Evolutionary conservation across 2,113 vertebrate species (phyloP), one percentile per base, ranked within the genome.

Genomic region (Halichoerus grypus): DNA sequence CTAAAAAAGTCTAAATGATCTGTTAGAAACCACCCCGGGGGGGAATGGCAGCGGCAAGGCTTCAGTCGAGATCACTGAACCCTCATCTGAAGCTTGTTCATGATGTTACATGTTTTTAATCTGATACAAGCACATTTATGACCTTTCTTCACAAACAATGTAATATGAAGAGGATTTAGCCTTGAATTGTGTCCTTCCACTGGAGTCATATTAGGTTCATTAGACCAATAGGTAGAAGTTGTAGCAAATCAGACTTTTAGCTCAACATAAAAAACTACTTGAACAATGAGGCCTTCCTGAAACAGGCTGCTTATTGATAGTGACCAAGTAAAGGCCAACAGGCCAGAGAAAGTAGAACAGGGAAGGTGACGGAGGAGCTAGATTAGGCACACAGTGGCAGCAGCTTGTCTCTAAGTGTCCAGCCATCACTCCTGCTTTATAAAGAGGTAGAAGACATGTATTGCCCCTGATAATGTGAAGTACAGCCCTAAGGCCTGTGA

Each of bases 221-320:
- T 80, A 91, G 7, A 26, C 19, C 61, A 79, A 93, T 0, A 83
- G 28, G 6, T 71, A 85, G 81, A 88, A 89, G 16, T 79, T n/a
- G 81, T 19, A 92, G 57, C 9, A 94, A 93, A 84, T 63, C 33
- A 72, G 46, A 93, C 33, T 71, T 94, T 91, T 49, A 87, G 21
- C 6, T 93, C 14, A 86, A 61, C 22, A 19, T 76, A 81, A 72
- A 55, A 84, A 88, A 11, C 6, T 39, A 51, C 14, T 33, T 72
- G 28, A 93, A 82, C 57, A 93, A 67, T n/a, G 51, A 79, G 42
- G 26, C 0, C 24, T 81, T 94, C 28, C 19, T 63, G 26, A 61
- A 67, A 81, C 7, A 7, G 42, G n/a, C 26, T 74, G 24, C 24
- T 91, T 76, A 21, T 57, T 79, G 39, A 61, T 24, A 92, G 59